A percentile compares a stretch with the other conserved stretches of the same genome.
Conservation (phyloP, 2,113 vertebrate species). For the Prietella phreatophila region DNA sequence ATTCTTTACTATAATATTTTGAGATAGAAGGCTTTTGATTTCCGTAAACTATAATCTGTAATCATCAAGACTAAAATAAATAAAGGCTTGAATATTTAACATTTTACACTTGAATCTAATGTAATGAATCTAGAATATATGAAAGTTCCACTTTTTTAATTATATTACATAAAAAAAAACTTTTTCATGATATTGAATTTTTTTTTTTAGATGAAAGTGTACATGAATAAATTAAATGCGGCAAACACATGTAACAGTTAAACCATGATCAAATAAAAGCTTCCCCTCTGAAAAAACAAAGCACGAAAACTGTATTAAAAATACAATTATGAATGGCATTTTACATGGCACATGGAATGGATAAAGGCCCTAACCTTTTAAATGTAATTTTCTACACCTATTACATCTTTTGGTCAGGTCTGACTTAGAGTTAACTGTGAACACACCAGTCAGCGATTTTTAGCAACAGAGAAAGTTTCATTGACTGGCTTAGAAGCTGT, state of each 20-base stretch:
- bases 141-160: too few relatives aligned
- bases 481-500: background rate
- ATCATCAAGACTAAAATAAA: too few relatives aligned
- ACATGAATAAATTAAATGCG: background rate
- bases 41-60: too few relatives aligned
- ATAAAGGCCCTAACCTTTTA: background rate
- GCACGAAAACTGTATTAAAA: background rate
- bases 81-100: too few relatives aligned
- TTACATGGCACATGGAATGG: conserved; percentile 1
- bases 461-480: background rate
- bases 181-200: too few relatives aligned
- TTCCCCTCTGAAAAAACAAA: background rate
- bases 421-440: background rate
- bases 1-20: too few relatives aligned
- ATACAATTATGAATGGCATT: conserved; percentile 10
- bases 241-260: background rate
- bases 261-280: background rate
- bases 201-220: too few relatives aligned
- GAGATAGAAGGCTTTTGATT: too few relatives aligned
- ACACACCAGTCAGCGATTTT: background rate
- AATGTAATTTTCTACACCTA: too few relatives aligned
- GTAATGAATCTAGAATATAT: too few relatives aligned
- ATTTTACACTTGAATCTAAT: too few relatives aligned
- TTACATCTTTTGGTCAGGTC: background rate
- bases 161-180: too few relatives aligned